Evolutionary conservation across 2,113 vertebrate genomes (phyloP).

Genomic region (Neopipo cinnamomea): DNA sequence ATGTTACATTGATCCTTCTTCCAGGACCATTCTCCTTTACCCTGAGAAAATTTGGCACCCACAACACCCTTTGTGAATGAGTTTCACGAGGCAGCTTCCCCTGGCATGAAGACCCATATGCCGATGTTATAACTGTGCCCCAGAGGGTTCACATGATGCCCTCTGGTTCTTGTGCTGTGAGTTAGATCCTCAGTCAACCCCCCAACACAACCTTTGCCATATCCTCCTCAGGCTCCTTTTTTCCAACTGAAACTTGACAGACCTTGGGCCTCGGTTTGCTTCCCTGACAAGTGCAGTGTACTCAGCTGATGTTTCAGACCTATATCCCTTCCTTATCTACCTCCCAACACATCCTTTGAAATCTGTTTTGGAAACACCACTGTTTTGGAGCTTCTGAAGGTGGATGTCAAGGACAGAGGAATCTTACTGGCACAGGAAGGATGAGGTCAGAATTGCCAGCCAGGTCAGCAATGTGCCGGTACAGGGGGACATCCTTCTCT

Average conservation of each 20-base stretch:
- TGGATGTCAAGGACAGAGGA: not conserved
- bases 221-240: not conserved
- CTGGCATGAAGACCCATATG: not conserved
- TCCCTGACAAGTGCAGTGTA: not conserved
- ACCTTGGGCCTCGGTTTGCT: not conserved
- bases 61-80: not conserved
- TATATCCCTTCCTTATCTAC: not conserved
- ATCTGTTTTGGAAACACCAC: not conserved
- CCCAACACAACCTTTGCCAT: not conserved
- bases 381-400: not conserved
- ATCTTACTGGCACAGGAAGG: conserved; percentile 89
- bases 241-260: not conserved
- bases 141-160: not conserved
- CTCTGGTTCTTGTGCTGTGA: not conserved
- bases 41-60: not conserved
- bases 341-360: not conserved
- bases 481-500: conserved; percentile 86
- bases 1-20: not conserved
- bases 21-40: not conserved
- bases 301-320: not conserved
- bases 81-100: not conserved
- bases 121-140: not conserved
- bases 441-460: conserved; percentile 89
- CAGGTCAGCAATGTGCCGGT: conserved; percentile 91
- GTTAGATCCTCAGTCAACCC: not conserved